A percentile compares a stretch with the other conserved stretches of the same genome.
These are phyloP conservation scores for Notiomystis cincta DNA, from an alignment of 2,113 vertebrate genomes.

Conservation along the genomic window DNA sequence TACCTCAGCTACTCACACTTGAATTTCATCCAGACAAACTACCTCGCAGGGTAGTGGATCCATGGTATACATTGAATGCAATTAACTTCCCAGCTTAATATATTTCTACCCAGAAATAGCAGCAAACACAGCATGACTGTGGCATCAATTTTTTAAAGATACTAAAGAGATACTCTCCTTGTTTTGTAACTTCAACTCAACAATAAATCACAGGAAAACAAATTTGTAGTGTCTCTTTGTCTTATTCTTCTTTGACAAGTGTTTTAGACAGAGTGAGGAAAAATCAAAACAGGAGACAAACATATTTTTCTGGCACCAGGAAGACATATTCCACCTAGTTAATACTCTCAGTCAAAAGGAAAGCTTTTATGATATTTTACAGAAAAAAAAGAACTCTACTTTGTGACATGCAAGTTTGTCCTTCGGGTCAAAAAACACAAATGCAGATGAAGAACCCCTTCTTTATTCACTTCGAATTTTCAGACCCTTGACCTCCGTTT, in stretches of 20 bases:
- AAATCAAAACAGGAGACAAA: neutral
- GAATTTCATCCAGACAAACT: neutral
- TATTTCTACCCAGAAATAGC: neutral
- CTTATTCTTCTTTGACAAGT: neutral
- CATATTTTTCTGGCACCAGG: neutral
- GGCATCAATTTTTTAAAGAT: neutral
- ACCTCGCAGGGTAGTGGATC: neutral
- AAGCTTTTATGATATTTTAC: neutral
- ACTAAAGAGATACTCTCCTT: neutral
- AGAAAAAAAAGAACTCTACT: neutral
- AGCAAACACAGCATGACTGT: neutral
- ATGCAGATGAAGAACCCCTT: neutral
- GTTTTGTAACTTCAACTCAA: neutral
- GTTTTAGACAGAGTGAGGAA: neutral
- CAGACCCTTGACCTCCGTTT: neutral
- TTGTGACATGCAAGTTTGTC: neutral
- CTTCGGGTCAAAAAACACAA: neutral
- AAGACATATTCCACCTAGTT: neutral
- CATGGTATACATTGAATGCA: neutral
- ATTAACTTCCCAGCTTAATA: neutral
- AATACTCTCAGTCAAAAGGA: neutral
- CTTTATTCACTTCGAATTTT: neutral
- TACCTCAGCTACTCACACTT: neutral
- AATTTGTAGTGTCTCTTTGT: neutral
- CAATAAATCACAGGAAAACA: neutral